Base-by-base conservation (phyloP, 2,797 vertebrate species). In the Odontamblyopus lacepedii region DNA sequence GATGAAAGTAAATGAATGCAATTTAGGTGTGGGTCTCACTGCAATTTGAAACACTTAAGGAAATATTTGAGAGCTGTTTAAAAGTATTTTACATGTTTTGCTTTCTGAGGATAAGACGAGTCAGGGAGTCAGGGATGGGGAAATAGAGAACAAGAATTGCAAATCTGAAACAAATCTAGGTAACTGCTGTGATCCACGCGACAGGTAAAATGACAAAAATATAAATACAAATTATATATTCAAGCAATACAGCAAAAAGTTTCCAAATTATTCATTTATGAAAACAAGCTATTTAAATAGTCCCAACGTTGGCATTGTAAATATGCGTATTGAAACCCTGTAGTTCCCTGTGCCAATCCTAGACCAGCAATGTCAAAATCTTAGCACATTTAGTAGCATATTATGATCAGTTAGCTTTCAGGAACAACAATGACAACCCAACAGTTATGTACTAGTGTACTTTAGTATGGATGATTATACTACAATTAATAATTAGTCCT, bases 1-100 rank as follows among this genome's bases (percentile, higher is more conserved):
- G 70, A 69, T 72, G 18, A 68, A 74, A 62, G 48, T 12, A 38
- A 55, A 71, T 71, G 27, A 70, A 73, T 60, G 50, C 26, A 55
- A 56, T 64, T 76, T 27, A 73, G n/a, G 73, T 63, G 38, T 64
- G 35, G 59, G 38, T 32, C 12, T 71, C 63, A 19, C 51, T 6
- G 19, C 11, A 12, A 23, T 9, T 27, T 32, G 9, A 57, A 61
- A 67, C 29, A 32, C 32, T 50, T 66, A 13, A 18, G 65, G 16
- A 51, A 53, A 67, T 53, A 12, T 67, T 48, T 65, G 12, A 35
- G 63, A 41, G 60, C 30, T 62, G 30, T 63, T 63, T 35, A 15
- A 48, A 48, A 48, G 44, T 48, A 9, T 35, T n/a, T 35, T 9
- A 5, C n/a, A 19, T 35, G 4, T 35, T 32, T 11, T 30, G 12